Base-by-base conservation (phyloP, 2,888 invertebrate genomes). In the Dione juno region DNA sequence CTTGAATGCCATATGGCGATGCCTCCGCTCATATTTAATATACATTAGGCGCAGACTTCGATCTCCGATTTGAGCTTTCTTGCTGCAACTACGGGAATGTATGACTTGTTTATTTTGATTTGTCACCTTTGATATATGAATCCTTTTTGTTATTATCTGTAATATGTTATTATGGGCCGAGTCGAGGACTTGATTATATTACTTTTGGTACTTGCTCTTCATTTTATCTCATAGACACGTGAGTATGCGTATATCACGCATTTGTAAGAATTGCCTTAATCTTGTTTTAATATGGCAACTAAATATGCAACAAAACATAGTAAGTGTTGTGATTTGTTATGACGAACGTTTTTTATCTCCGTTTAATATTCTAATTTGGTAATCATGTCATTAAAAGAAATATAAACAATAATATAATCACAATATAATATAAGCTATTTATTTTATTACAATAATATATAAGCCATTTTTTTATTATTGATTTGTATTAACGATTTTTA, bases 101-200 rank as follows among this genome's bases (percentile, higher is more conserved):
- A 82, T 84, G 79, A 82, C 88, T 89, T 84, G 88, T 90, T 90
- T 90, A 89, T 91, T 90, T 91, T 88, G 86, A 90, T 90, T 88
- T 90, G 89, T 90, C 89, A 83, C 85, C 85, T 90, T 86, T 90
- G 89, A 90, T 89, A 84, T 88, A 89, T 88, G 88, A 84, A 85
- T 86, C 84, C 79, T 88, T 88, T 87, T 88, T 87, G 86, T 88
- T 86, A 86, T 84, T 86, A 86, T 83, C 81, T 81, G 82, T 80
- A 83, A 83, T 83, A 83, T 80, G 81, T 84, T 86, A 86, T 85
- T 85, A 85, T 84, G 82, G 84, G 80, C 79, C 81, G 68, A 80
- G 79, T 80, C 80, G 76, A 77, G 81, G 76, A 82, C 81, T 80
- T 87, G 82, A 87, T 88, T 88, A 82, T 84, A 75, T 82, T 76